A percentile compares a stretch with the other conserved stretches of the same genome.
phyloP scores from a whole-genome alignment of 1,140 invertebrate species.

The Zelostemma sp. region DNA sequence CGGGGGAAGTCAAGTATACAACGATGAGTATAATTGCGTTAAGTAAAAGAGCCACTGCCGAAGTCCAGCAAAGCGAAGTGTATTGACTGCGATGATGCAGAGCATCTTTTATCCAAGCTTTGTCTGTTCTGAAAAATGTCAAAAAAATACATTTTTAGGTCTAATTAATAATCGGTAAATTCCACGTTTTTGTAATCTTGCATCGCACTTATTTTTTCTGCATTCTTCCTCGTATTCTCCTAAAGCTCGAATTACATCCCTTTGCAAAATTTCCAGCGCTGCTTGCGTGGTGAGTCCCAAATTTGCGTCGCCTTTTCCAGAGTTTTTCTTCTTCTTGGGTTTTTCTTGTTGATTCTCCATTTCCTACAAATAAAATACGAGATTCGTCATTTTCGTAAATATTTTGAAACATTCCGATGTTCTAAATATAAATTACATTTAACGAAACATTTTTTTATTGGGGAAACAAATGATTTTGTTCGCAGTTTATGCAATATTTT shows the following conservation, averaged over 20 bases:
- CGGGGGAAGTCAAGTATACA: slow-evolving; percentile 59
- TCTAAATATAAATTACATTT: too few species aligned
- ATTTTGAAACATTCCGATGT: too few species aligned
- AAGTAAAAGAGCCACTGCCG: slow-evolving; percentile 70
- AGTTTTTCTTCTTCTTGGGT: slow-evolving; percentile 16
- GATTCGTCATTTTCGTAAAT: too few species aligned
- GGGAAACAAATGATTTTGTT: too few species aligned
- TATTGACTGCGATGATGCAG: slow-evolving; percentile 75
- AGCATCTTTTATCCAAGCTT: slow-evolving; percentile 71
- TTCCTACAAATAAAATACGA: slow-evolving; percentile 22
- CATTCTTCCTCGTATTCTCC: slow-evolving; percentile 64
- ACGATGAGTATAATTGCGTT: slow-evolving; percentile 65
- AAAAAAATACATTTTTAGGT: slow-evolving; percentile 48
- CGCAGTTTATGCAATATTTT: too few species aligned
- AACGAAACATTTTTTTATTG: too few species aligned
- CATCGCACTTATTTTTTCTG: slow-evolving; percentile 58
- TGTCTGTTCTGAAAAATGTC: slow-evolving; percentile 62
- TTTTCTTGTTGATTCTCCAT: slow-evolving; percentile 34
- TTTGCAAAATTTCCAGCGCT: slow-evolving; percentile 68
- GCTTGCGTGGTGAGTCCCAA: slow-evolving; percentile 65
- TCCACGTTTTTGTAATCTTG: too few species aligned
- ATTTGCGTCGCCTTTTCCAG: slow-evolving; percentile 41
- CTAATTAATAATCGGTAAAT: too few species aligned
- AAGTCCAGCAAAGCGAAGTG: slow-evolving; percentile 78
- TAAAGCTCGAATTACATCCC: slow-evolving; percentile 66